A percentile compares a stretch with the other conserved stretches of the same genome.
These are phyloP conservation scores for Limonius californicus DNA, from an alignment of 1,140 invertebrate genomes.

Conservation along the genomic window DNA sequence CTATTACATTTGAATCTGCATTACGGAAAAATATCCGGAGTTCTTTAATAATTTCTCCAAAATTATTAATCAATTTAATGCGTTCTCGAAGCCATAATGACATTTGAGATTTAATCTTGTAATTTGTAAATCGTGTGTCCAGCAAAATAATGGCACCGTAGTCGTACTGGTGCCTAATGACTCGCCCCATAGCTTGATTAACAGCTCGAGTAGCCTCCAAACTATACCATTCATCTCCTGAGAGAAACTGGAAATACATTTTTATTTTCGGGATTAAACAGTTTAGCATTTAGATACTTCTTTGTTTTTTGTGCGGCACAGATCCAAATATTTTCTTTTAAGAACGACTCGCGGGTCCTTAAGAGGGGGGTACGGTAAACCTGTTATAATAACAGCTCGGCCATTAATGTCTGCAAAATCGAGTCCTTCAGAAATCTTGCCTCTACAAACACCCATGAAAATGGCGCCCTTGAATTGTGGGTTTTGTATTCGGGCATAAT, in stretches of 20 bases:
- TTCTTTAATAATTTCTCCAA: slow-evolving; percentile 70
- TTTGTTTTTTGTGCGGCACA: slow-evolving; percentile 57
- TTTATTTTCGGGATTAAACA: too few relatives aligned
- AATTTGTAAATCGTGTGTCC: slow-evolving; percentile 74
- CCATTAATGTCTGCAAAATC: slow-evolving; percentile 97
- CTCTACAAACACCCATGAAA: slow-evolving; percentile 94
- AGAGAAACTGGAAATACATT: slow-evolving; percentile 57
- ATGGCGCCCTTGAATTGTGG: slow-evolving; percentile 75
- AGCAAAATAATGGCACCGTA: slow-evolving; percentile 92
- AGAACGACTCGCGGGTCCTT: slow-evolving; percentile 88
- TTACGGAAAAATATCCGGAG: slow-evolving; percentile 74
- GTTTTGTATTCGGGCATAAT: slow-evolving; percentile 77
- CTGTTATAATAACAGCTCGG: slow-evolving; percentile 92
- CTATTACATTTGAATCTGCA: slow-evolving; percentile 53
- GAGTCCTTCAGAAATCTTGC: slow-evolving; percentile 95
- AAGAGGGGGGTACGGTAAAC: slow-evolving; percentile 90
- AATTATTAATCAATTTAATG: slow-evolving; percentile 62
- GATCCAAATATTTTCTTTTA: slow-evolving; percentile 89
- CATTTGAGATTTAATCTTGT: slow-evolving; percentile 66
- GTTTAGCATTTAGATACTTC: slow-evolving; percentile 54
- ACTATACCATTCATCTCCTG: slow-evolving; percentile 87
- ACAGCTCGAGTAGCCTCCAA: slow-evolving; percentile 93
- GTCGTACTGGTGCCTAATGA: slow-evolving; percentile 91
- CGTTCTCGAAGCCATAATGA: slow-evolving; percentile 79
- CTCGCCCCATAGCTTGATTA: slow-evolving; percentile 96